These are phyloP conservation scores for Siniperca undulata DNA, from an alignment of 2,797 vertebrate genomes.

Conservation along the genomic window DNA sequence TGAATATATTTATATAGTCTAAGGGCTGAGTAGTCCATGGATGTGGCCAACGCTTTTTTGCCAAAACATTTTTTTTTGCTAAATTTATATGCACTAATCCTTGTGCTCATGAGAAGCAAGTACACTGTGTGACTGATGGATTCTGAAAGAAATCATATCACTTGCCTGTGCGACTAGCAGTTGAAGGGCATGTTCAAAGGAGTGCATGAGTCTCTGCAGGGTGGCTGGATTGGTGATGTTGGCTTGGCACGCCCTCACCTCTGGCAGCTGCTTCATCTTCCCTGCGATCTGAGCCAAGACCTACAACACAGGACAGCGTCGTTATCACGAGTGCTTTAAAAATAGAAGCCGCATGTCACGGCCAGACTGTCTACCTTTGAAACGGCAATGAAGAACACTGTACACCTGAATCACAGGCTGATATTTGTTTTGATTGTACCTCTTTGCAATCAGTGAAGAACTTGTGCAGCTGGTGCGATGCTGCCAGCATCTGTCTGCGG, in stretches of 20 bases:
- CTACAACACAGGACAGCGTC: constrained; percentile 74
- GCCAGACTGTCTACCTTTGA: constrained; percentile 53
- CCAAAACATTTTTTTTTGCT: neutral
- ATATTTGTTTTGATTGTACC: constrained; percentile 66
- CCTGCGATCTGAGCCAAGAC: constrained; percentile 93
- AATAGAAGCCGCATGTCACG: constrained; percentile 64
- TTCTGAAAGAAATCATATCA: constrained; percentile 20
- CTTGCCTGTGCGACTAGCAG: constrained; percentile 91
- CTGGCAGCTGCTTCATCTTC: constrained; percentile 91
- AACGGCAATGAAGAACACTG: neutral
- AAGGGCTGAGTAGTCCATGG: neutral
- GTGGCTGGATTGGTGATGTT: constrained; percentile 89
- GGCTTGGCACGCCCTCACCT: constrained; percentile 89
- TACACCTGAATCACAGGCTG: constrained; percentile 22
- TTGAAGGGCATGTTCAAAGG: constrained; percentile 94
- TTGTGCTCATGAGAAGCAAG: neutral
- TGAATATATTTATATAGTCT: neutral
- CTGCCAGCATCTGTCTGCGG: constrained; percentile 92
- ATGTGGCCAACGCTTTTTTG: neutral
- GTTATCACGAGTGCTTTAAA: constrained; percentile 67
- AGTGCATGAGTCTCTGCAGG: constrained; percentile 90
- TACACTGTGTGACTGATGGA: neutral
- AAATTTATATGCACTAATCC: neutral
- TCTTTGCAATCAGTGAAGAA: constrained; percentile 93
- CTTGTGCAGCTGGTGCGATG: constrained; percentile 93